Conservation (phyloP, 2,888 invertebrate genomes). For the Craniophora ligustri region DNA sequence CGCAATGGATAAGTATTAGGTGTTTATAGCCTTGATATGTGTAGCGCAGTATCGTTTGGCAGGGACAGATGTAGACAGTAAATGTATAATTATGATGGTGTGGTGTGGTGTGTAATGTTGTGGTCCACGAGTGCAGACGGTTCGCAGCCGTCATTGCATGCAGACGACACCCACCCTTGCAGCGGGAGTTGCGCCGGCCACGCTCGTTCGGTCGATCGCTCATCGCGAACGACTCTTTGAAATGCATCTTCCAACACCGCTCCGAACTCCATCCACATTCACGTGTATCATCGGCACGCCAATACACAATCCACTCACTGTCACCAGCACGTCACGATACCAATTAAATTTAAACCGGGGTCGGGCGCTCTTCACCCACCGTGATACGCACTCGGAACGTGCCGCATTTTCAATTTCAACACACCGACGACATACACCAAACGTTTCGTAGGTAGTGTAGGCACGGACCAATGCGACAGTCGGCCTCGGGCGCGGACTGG, state of each 20-base stretch:
- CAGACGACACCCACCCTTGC: conserved; percentile 86
- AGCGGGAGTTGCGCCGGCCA: conserved; percentile 87
- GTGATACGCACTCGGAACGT: conserved; percentile 73
- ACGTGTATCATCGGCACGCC: conserved; percentile 84
- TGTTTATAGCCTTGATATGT: conserved; percentile 2
- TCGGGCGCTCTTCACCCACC: conserved; percentile 68
- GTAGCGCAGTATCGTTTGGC: conserved; percentile 12
- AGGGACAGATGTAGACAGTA: conserved; percentile 25
- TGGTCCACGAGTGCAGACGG: conserved; percentile 62
- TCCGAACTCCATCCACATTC: conserved; percentile 85
- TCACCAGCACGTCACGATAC: conserved; percentile 76
- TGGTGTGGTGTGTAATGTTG: conserved; percentile 56
- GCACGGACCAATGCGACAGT: conserved; percentile 84
- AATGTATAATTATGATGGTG: conserved; percentile 58
- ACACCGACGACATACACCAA: conserved; percentile 71
- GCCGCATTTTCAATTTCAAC: conserved; percentile 81
- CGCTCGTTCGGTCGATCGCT: conserved; percentile 88
- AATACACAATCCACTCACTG: conserved; percentile 82
- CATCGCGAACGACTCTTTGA: conserved; percentile 88
- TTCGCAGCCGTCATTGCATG: conserved; percentile 64
- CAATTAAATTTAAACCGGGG: conserved; percentile 61
- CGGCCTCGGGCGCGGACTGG: conserved; percentile 86
- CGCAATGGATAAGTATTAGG: neutral
- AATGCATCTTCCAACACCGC: conserved; percentile 87
- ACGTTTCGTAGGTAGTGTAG: conserved; percentile 79